Conservation (phyloP, 2,888 invertebrate species). For the Chymomyza fuscimana region DNA sequence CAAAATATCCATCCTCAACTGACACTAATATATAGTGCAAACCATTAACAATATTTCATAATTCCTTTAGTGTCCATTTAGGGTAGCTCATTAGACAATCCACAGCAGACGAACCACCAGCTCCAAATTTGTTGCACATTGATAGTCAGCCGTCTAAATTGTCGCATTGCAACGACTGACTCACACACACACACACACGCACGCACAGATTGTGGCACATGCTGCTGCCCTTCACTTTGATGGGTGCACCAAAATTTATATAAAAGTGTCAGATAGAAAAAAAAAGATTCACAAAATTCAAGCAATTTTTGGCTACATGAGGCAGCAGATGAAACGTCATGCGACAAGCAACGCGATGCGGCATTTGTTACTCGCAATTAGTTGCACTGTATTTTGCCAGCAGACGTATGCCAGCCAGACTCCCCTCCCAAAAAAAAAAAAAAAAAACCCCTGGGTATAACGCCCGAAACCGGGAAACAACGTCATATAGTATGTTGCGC, state of each 20-base stretch:
- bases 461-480: neutral
- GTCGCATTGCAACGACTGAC: constrained; percentile 22
- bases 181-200: neutral
- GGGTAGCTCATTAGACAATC: constrained; percentile 36
- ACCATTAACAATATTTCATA: constrained; percentile 22
- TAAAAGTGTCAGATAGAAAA: constrained; percentile 2
- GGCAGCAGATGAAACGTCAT: constrained; percentile 35
- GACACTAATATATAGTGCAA: neutral
- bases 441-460: too few relatives aligned
- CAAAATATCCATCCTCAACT: neutral
- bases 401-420: constrained; percentile 29
- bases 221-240: constrained; percentile 67
- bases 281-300: constrained; percentile 23
- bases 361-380: constrained; percentile 74
- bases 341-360: constrained; percentile 67
- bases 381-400: constrained; percentile 65
- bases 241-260: constrained; percentile 5
- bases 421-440: too few relatives aligned
- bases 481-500: neutral
- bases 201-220: constrained; percentile 41
- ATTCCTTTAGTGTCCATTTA: constrained; percentile 21
- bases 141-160: constrained; percentile 19
- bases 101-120: neutral
- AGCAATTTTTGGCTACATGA: constrained; percentile 30
- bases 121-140: neutral